Percentiles rank a stretch among this genome's conserved stretches.
Evolutionary conservation across 2,113 vertebrate species (phyloP).

Genomic region (Podiceps cristatus): DNA sequence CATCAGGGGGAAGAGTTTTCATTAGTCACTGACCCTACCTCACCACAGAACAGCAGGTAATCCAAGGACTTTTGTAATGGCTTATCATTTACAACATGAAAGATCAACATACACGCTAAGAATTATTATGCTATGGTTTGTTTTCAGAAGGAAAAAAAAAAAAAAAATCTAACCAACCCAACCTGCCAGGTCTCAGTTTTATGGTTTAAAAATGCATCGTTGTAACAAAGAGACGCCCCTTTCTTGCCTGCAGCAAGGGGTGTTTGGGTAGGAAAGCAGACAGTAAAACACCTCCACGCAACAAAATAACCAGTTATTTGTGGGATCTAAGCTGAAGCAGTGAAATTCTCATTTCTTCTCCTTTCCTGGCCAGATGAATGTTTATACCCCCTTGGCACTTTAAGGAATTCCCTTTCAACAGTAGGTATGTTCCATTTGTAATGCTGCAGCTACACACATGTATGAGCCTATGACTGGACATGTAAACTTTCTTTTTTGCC

Average conservation of each 20-base stretch:
- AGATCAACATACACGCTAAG: background rate
- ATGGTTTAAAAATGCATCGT: background rate
- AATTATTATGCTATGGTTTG: background rate
- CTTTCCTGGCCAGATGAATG: background rate
- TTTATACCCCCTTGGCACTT: background rate
- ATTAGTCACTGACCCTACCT: background rate
- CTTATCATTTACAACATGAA: background rate
- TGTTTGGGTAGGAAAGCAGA: background rate
- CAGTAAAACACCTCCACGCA: background rate
- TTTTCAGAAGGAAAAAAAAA: background rate
- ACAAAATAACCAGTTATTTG: background rate
- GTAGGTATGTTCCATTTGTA: background rate
- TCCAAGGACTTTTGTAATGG: background rate
- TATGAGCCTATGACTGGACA: background rate
- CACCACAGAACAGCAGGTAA: background rate
- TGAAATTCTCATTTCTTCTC: background rate
- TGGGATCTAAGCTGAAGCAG: background rate
- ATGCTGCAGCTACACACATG: background rate
- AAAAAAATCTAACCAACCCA: background rate
- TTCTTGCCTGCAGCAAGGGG: background rate
- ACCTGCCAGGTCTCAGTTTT: background rate
- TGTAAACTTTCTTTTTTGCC: constrained; percentile 23
- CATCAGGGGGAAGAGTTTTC: background rate
- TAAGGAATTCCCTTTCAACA: constrained; percentile 53
- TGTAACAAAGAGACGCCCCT: background rate